phyloP scores from a whole-genome alignment of 2,113 vertebrate genomes.

The Chaenocephalus aceratus region DNA sequence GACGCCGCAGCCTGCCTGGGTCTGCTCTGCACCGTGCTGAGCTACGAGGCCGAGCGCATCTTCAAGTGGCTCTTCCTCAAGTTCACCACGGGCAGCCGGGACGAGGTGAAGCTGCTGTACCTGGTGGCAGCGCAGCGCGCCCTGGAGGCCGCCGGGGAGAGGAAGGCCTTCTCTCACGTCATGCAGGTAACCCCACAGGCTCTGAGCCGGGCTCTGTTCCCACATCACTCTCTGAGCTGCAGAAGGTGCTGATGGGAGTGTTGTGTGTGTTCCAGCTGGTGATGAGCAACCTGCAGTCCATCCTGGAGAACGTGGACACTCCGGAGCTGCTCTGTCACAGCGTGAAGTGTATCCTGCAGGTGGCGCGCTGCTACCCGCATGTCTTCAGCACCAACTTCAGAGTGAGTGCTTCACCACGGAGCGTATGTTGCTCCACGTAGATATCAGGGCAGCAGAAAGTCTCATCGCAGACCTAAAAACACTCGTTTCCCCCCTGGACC shows the following conservation, averaged over 20 bases:
- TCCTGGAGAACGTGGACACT: constrained; percentile 98
- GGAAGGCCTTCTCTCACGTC: constrained; percentile 96
- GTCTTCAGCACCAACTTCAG: constrained; percentile 99
- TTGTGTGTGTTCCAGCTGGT: constrained; percentile 88
- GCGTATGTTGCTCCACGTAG: no score
- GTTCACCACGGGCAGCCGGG: constrained; percentile 92
- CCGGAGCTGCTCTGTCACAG: constrained; percentile 98
- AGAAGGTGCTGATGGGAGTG: no score
- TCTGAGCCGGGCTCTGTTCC: no score
- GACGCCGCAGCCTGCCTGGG: constrained; percentile 96
- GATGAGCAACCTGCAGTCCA: constrained; percentile 97
- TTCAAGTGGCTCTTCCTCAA: constrained; percentile 99
- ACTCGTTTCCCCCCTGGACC: no score
- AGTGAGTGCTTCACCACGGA: constrained; percentile 80
- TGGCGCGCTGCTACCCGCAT: constrained; percentile 97
- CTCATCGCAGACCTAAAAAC: no score
- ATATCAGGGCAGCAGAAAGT: no score
- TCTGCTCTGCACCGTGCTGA: constrained; percentile 94
- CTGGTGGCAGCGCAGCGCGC: constrained; percentile 94
- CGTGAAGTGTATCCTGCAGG: constrained; percentile 96
- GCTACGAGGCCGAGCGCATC: constrained; percentile 98
- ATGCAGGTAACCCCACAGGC: constrained; percentile 90
- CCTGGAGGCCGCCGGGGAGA: constrained; percentile 96
- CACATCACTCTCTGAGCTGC: no score
- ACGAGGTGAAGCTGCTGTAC: constrained; percentile 97